These are phyloP conservation scores for Zaprionus inermis DNA, from an alignment of 1,140 invertebrate species.

Conservation along the genomic window DNA sequence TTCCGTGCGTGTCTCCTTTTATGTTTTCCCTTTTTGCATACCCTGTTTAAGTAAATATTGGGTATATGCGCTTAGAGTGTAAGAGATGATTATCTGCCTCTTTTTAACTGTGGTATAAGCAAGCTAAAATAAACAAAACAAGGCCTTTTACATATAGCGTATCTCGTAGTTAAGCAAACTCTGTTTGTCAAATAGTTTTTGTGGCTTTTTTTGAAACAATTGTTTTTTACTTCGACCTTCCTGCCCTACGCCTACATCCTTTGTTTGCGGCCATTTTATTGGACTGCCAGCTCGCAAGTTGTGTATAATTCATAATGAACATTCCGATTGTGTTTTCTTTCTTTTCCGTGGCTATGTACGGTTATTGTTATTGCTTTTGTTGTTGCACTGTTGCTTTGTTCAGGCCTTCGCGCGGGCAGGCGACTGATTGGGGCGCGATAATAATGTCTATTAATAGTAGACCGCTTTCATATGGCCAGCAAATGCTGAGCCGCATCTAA, in stretches of 20 bases:
- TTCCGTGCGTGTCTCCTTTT: conserved; percentile 63
- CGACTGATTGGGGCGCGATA: conserved; percentile 53
- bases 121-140: too few relatives aligned
- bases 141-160: not conserved
- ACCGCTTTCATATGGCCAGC: not conserved
- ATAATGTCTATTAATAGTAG: conserved; percentile 63
- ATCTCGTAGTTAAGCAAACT: not conserved
- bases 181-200: conserved; percentile 7
- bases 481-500: not conserved
- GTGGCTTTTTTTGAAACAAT: conserved; percentile 30
- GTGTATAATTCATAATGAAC: conserved; percentile 73
- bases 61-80: not conserved
- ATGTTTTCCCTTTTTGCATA: conserved; percentile 29
- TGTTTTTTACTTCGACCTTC: conserved; percentile 6
- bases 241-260: not conserved
- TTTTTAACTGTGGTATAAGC: too few relatives aligned
- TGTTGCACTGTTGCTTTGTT: conserved; percentile 13
- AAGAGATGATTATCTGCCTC: too few relatives aligned
- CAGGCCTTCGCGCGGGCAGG: not conserved
- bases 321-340: conserved; percentile 41
- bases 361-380: not conserved
- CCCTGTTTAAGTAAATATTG: not conserved
- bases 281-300: conserved; percentile 21
- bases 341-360: conserved; percentile 3
- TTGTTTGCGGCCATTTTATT: conserved; percentile 33